These are phyloP conservation scores for Ichneumon xanthorius DNA, from an alignment of 2,888 invertebrate genomes.

Conservation along the genomic window DNA sequence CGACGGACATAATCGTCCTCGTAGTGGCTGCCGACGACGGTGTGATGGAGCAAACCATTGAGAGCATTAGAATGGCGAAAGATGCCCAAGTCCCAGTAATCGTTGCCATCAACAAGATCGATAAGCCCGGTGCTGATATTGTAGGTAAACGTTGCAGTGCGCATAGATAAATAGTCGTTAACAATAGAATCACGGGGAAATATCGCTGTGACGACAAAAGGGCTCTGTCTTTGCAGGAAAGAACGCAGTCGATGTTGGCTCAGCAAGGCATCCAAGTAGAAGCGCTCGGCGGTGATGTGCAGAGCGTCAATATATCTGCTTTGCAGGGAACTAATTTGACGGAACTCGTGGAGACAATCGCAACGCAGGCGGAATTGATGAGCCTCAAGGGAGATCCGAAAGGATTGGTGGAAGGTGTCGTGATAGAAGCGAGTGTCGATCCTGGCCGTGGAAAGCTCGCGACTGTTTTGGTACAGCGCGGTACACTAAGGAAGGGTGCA, in stretches of 20 bases:
- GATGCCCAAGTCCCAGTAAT: constrained; percentile 95
- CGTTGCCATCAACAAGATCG: constrained; percentile 99
- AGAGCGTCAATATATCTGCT: constrained; percentile 96
- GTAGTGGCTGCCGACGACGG: constrained; percentile 99
- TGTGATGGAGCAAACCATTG: constrained; percentile 98
- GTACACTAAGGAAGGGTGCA: constrained; percentile 87
- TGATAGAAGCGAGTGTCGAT: constrained; percentile 94
- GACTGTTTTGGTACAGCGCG: constrained; percentile 87
- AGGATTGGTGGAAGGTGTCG: constrained; percentile 95
- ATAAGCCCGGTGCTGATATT: constrained; percentile 95
- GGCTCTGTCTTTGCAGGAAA: constrained; percentile 86
- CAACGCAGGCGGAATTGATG: constrained; percentile 94
- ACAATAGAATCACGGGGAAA: not conserved
- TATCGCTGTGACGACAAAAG: not conserved
- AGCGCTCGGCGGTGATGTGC: constrained; percentile 95
- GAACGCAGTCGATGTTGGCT: constrained; percentile 91
- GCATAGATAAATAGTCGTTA: not conserved
- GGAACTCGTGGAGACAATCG: constrained; percentile 92
- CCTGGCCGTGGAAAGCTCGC: constrained; percentile 88
- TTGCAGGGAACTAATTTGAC: constrained; percentile 92
- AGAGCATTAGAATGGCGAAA: constrained; percentile 95
- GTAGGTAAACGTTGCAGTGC: constrained; percentile 87
- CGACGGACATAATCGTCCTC: constrained; percentile 97
- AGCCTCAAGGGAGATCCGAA: constrained; percentile 93
- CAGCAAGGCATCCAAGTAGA: constrained; percentile 94